These are phyloP conservation scores for Trichonephila clavipes DNA, from an alignment of 1,140 invertebrate species.

Conservation along the genomic window DNA sequence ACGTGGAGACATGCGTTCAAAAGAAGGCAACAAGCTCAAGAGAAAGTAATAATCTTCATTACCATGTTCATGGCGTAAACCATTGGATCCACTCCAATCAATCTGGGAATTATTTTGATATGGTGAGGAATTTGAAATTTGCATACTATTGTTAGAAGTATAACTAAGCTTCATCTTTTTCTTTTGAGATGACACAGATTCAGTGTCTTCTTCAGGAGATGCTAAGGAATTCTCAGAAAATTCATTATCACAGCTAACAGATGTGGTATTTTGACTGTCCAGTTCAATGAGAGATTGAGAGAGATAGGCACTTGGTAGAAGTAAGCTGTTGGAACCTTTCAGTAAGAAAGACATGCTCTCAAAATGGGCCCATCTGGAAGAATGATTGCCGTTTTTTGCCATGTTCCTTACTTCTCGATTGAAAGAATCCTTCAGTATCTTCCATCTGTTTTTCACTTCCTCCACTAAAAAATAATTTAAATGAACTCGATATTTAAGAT, in stretches of 20 bases:
- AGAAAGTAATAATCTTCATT: conserved; percentile 62
- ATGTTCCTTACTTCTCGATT: conserved; percentile 44
- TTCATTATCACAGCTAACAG: conserved; percentile 24
- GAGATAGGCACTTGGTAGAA: conserved; percentile 16
- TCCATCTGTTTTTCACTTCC: conserved; percentile 52
- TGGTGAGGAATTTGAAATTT: not conserved
- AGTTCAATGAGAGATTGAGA: not conserved
- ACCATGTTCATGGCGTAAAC: not conserved
- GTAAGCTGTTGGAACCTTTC: conserved; percentile 10
- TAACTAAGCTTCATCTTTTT: not conserved
- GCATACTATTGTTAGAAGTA: not conserved
- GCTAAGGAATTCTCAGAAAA: not conserved
- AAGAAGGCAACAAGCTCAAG: conserved; percentile 49
- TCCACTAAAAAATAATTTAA: conserved; percentile 15
- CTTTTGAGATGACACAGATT: not conserved
- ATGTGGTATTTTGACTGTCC: not conserved
- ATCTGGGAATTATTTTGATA: not conserved
- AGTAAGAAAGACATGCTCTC: conserved; percentile 56
- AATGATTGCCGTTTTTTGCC: not conserved
- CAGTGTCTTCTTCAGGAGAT: not conserved
- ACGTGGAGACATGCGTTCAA: conserved; percentile 16
- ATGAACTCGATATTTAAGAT: too few relatives aligned
- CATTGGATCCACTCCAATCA: not conserved
- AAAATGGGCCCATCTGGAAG: conserved; percentile 33
- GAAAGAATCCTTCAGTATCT: conserved; percentile 38